A percentile compares a stretch with the other conserved stretches of the same genome.
phyloP scores from a whole-genome alignment of 2,888 invertebrate genomes.

The Netelia virgata region DNA sequence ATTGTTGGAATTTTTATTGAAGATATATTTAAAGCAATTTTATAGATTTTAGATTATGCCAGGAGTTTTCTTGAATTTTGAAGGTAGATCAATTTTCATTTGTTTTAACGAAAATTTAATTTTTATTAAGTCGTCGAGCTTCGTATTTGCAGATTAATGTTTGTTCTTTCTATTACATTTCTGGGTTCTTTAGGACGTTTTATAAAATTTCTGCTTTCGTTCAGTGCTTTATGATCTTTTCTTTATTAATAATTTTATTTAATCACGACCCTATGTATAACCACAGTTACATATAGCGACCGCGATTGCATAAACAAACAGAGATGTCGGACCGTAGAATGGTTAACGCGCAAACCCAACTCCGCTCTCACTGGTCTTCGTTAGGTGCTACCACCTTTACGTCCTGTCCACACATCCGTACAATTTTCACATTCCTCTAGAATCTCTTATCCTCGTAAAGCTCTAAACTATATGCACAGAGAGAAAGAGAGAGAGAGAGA shows the following conservation, averaged over 20 bases:
- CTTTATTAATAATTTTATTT: slow-evolving; percentile 37
- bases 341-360: slow-evolving; percentile 47
- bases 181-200: slow-evolving; percentile 4
- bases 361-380: slow-evolving; percentile 36
- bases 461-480: not conserved
- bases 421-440: slow-evolving; percentile 11
- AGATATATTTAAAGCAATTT: too few species aligned
- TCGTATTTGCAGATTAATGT: not conserved
- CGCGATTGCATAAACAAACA: slow-evolving; percentile 51
- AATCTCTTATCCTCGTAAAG: slow-evolving; percentile 20
- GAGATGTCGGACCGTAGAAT: slow-evolving; percentile 25
- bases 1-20: too few species aligned
- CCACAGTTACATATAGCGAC: slow-evolving; percentile 10
- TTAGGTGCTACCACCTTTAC: slow-evolving; percentile 12
- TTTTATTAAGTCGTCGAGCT: not conserved
- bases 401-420: not conserved
- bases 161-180: not conserved
- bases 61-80: too few species aligned
- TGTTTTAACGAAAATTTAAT: too few species aligned
- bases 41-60: too few species aligned
- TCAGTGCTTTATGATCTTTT: slow-evolving; percentile 1
- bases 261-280: slow-evolving; percentile 9
- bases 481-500: slow-evolving; percentile 7
- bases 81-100: too few species aligned
- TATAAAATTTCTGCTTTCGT: slow-evolving; percentile 8